Conservation (phyloP, 2,888 invertebrate genomes). For the Seira ritae region DNA sequence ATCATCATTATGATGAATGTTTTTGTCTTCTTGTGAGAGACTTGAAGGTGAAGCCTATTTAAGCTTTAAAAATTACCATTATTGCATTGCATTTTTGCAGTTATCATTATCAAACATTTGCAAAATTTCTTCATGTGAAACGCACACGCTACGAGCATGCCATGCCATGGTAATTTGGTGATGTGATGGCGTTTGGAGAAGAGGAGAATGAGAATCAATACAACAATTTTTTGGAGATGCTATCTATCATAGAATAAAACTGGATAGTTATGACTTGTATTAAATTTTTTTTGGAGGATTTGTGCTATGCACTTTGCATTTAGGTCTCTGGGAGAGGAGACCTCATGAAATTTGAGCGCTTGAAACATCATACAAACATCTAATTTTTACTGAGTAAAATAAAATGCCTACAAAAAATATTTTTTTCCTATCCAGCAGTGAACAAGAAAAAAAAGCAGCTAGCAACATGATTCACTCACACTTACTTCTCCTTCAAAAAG, state of each 20-base stretch:
- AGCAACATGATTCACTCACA: conserved; percentile 28
- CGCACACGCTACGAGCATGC: not conserved
- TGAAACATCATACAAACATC: not conserved
- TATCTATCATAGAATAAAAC: not conserved
- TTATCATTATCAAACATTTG: not conserved
- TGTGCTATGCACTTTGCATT: not conserved
- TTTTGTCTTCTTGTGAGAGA: not conserved
- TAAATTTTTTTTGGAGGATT: not conserved
- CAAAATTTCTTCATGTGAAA: not conserved
- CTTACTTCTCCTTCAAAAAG: conserved; percentile 11
- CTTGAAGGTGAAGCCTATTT: not conserved
- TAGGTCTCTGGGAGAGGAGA: not conserved
- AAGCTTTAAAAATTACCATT: not conserved
- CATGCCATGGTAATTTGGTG: no score
- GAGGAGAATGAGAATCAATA: not conserved
- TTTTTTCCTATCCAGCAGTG: not conserved
- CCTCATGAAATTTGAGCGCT: not conserved
- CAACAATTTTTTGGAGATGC: not conserved
- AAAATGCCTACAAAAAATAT: not conserved
- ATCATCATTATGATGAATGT: not conserved
- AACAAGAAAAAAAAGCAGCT: conserved; percentile 12
- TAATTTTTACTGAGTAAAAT: not conserved
- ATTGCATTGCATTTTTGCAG: not conserved
- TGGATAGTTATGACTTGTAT: not conserved
- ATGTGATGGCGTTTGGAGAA: no score